These are phyloP conservation scores for Tuta absoluta DNA, from an alignment of 2,888 invertebrate species.

Conservation along the genomic window DNA sequence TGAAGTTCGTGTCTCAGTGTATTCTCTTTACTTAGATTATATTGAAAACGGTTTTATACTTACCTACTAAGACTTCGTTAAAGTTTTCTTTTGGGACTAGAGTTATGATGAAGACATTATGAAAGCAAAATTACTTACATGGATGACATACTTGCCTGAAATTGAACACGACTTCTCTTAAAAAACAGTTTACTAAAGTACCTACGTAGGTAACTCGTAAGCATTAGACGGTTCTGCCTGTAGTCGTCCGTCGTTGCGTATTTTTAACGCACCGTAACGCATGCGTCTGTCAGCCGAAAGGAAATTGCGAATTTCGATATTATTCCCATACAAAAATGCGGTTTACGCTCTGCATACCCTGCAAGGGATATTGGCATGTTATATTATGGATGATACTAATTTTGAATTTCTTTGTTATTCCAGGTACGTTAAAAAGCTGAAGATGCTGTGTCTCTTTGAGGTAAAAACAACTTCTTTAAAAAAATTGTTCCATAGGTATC, in stretches of 20 bases:
- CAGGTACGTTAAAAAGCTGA: slow-evolving; percentile 62
- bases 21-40: slow-evolving; percentile 29
- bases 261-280: too few species aligned
- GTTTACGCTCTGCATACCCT: too few species aligned
- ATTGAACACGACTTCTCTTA: too few species aligned
- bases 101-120: not conserved
- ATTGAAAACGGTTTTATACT: not conserved
- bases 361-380: too few species aligned
- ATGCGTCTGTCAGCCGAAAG: too few species aligned
- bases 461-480: slow-evolving; percentile 45
- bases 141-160: not conserved
- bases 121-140: not conserved
- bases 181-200: too few species aligned
- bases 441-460: slow-evolving; percentile 67
- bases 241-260: too few species aligned
- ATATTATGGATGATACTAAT: not conserved
- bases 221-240: too few species aligned
- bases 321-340: too few species aligned
- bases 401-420: slow-evolving; percentile 43
- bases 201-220: too few species aligned
- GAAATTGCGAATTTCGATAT: too few species aligned
- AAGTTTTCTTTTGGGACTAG: not conserved
- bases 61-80: not conserved
- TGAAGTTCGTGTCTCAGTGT: slow-evolving; percentile 13
- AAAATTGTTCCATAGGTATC: not conserved